These are phyloP conservation scores for Drosophila nebulosa DNA, from an alignment of 1,140 invertebrate species.

Conservation along the genomic window DNA sequence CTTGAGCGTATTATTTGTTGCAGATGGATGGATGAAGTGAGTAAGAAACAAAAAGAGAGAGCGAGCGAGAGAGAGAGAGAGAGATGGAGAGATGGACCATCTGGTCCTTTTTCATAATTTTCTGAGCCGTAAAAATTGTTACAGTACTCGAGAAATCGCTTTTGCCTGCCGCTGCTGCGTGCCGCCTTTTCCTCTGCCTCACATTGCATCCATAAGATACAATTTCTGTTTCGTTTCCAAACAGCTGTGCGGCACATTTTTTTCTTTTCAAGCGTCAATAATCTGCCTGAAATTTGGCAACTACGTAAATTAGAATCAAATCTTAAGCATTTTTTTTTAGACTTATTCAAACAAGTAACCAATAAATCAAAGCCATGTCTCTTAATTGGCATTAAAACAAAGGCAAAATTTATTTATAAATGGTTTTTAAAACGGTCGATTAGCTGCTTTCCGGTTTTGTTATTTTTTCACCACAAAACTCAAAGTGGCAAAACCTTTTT, in stretches of 20 bases:
- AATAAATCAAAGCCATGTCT: too few relatives aligned
- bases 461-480: too few relatives aligned
- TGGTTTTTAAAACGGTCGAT: too few relatives aligned
- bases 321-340: neutral
- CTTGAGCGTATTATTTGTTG: conserved; percentile 33
- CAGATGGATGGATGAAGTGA: conserved; percentile 19
- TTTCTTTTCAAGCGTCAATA: too few relatives aligned
- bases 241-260: conserved; percentile 56
- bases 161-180: neutral
- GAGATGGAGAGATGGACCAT: neutral
- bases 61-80: neutral
- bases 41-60: neutral
- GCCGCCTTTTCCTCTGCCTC: neutral
- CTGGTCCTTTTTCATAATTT: conserved; percentile 15
- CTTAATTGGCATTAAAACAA: too few relatives aligned
- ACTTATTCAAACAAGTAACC: too few relatives aligned
- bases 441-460: too few relatives aligned
- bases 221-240: conserved; percentile 19
- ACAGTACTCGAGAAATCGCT: conserved; percentile 18
- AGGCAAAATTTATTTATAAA: too few relatives aligned
- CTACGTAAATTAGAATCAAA: conserved; percentile 22
- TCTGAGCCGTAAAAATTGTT: conserved; percentile 13
- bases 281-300: conserved; percentile 26
- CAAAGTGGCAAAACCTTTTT: too few relatives aligned
- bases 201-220: conserved; percentile 58